Percentiles rank a stretch among this genome's conserved stretches.
Evolutionary conservation across 2,797 vertebrate genomes (phyloP).

Genomic region (Neosilurus mollespiculum): DNA sequence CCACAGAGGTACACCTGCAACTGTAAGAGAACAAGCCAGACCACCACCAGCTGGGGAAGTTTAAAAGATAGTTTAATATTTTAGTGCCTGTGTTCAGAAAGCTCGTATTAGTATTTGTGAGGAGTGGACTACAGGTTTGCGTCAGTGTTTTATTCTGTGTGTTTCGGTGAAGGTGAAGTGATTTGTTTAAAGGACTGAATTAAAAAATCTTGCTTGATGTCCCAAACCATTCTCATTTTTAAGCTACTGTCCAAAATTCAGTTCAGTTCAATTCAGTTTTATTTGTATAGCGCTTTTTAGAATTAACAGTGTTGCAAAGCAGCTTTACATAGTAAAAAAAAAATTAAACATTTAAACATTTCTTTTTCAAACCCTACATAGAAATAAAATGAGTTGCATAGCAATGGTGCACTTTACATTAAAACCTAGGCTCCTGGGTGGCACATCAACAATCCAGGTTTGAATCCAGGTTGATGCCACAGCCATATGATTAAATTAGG

Average conservation of each 20-base stretch:
- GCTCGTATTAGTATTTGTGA: constrained; percentile 56
- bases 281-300: too few relatives aligned
- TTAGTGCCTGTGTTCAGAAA: constrained; percentile 56
- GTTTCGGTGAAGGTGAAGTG: constrained; percentile 67
- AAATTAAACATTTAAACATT: too few relatives aligned
- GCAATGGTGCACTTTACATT: too few relatives aligned
- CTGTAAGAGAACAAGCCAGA: constrained; percentile 45
- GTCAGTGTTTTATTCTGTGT: constrained; percentile 53
- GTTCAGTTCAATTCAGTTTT: too few relatives aligned
- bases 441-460: too few relatives aligned
- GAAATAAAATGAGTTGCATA: too few relatives aligned
- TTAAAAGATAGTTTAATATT: constrained; percentile 60
- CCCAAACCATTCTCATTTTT: constrained; percentile 63
- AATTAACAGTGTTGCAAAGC: too few relatives aligned
- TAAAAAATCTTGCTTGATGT: constrained; percentile 67
- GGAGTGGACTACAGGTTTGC: constrained; percentile 18
- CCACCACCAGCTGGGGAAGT: constrained; percentile 60
- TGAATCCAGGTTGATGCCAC: too few relatives aligned
- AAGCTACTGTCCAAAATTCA: not conserved
- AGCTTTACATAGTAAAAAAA: too few relatives aligned
- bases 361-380: too few relatives aligned
- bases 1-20: constrained; percentile 49
- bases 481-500: too few relatives aligned
- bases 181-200: constrained; percentile 76
- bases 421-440: too few relatives aligned